A percentile compares a stretch with the other conserved stretches of the same genome.
Conservation (phyloP, 2,888 invertebrate genomes). For the Epistrophe grossulariae region DNA sequence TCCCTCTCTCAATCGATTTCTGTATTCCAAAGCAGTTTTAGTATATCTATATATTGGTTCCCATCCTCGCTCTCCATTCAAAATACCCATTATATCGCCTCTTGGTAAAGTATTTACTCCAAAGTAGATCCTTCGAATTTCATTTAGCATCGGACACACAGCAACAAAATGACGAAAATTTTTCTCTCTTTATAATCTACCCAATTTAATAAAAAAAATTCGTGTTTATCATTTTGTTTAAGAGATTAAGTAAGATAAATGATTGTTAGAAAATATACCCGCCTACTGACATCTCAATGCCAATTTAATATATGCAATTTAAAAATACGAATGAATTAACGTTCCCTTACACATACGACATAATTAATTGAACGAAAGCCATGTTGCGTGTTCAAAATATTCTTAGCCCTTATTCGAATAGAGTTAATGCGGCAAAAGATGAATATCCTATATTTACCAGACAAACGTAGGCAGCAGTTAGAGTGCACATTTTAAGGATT, state of each 20-base stretch:
- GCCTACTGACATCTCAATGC: background rate
- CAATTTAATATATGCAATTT: background rate
- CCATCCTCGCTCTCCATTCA: no score
- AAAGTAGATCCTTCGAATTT: no score
- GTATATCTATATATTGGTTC: no score
- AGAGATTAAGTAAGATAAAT: background rate
- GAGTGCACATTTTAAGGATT: background rate
- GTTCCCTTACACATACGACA: background rate
- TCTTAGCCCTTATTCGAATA: background rate
- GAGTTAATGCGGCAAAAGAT: background rate
- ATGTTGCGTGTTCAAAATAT: background rate
- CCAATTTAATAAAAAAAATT: background rate
- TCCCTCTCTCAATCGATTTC: no score
- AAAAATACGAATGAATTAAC: background rate
- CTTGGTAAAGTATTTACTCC: no score
- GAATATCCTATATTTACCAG: background rate
- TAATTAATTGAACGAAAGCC: background rate
- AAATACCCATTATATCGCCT: no score
- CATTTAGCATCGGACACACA: no score
- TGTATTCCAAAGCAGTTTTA: no score
- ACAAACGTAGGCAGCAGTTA: background rate
- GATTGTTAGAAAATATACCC: background rate
- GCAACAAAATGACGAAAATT: no score
- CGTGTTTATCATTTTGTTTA: background rate
- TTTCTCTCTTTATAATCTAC: background rate